Conservation (phyloP, 2,113 vertebrate genomes). For the Python bivittatus region DNA sequence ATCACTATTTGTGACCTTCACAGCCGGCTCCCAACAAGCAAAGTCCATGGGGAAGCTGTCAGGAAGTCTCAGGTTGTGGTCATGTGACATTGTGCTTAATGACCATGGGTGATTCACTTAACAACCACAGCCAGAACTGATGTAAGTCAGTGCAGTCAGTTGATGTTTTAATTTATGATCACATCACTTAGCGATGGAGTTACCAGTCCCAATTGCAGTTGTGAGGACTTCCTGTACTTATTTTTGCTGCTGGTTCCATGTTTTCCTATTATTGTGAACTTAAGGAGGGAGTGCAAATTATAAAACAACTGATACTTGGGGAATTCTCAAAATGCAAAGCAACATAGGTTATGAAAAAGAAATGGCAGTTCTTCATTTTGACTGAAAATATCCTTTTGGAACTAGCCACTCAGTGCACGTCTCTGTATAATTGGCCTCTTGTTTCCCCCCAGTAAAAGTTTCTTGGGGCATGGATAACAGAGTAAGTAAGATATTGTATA, state of each 20-base stretch:
- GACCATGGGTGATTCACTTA: neutral
- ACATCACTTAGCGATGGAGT: neutral
- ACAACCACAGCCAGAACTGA: neutral
- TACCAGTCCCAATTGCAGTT: neutral
- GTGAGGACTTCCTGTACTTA: neutral
- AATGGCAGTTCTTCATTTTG: neutral
- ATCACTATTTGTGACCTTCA: neutral
- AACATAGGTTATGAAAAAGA: neutral
- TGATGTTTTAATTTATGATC: neutral
- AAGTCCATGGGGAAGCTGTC: neutral
- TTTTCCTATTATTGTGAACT: neutral
- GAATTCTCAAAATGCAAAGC: neutral
- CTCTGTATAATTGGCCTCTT: neutral
- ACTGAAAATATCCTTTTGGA: neutral
- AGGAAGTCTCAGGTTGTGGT: neutral
- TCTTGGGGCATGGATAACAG: neutral
- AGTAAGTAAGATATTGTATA: neutral
- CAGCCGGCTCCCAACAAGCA: neutral
- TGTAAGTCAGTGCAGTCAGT: neutral
- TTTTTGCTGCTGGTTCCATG: neutral
- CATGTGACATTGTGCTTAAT: neutral
- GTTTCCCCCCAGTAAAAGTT: neutral
- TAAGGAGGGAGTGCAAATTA: neutral
- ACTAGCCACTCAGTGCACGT: neutral
- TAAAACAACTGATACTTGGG: neutral